phyloP scores from a whole-genome alignment of 2,113 vertebrate species.

The Salvelinus namaycush region DNA sequence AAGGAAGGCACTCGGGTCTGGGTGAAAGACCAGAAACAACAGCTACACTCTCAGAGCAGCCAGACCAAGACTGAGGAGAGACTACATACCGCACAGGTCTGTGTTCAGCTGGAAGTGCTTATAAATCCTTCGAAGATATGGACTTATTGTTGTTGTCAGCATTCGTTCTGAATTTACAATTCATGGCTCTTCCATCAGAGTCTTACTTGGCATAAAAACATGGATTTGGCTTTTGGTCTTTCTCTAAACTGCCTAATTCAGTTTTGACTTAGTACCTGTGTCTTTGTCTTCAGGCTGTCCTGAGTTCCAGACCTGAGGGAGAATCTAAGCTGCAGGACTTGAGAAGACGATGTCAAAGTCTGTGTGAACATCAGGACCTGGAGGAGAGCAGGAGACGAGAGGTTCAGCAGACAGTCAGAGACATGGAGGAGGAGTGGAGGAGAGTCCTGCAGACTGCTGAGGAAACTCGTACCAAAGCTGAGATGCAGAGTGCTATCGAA shows the following conservation, averaged over 20 bases:
- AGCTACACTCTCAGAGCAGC: slow-evolving; percentile 14
- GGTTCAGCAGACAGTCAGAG: slow-evolving; percentile 22
- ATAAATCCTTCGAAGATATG: no score
- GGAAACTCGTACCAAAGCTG: slow-evolving; percentile 29
- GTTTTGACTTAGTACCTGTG: no score
- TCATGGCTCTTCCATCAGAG: no score
- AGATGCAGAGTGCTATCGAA: slow-evolving; percentile 31
- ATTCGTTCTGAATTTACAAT: no score
- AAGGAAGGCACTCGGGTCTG: slow-evolving; percentile 46
- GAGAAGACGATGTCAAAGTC: slow-evolving; percentile 13
- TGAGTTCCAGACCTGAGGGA: slow-evolving; percentile 26
- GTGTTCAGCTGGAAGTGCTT: background rate
- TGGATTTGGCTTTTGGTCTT: no score
- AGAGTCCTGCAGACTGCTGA: slow-evolving; percentile 34
- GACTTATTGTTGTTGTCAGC: no score
- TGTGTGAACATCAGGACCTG: slow-evolving; percentile 38
- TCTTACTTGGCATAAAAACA: no score
- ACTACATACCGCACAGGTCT: slow-evolving; percentile 54
- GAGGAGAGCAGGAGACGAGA: slow-evolving; percentile 37
- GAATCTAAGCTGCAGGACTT: slow-evolving; percentile 33
- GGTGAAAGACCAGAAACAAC: slow-evolving; percentile 51
- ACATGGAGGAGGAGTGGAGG: slow-evolving; percentile 46
- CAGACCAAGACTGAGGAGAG: slow-evolving; percentile 38
- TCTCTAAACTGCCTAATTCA: no score
- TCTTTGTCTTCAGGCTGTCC: background rate